A percentile compares a stretch with the other conserved stretches of the same genome.
phyloP scores from a whole-genome alignment of 2,113 vertebrate genomes.

The Gymnocephalus cernua region DNA sequence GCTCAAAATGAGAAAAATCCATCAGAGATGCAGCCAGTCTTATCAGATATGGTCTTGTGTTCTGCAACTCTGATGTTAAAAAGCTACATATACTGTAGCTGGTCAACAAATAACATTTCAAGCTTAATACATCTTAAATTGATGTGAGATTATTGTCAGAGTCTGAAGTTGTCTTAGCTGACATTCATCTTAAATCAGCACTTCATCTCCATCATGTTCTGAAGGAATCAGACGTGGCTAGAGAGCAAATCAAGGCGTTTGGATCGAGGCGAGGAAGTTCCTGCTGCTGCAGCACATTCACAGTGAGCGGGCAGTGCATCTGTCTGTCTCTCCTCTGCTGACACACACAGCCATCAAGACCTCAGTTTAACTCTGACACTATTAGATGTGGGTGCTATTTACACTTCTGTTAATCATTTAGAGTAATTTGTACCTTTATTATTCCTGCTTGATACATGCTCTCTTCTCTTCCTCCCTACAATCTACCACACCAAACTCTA shows the following conservation, averaged over 20 bases:
- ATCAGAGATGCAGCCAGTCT: not conserved
- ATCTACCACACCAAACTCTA: not conserved
- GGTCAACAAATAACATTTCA: not conserved
- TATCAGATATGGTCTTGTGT: not conserved
- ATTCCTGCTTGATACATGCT: not conserved
- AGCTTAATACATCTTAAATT: too few species aligned
- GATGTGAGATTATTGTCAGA: not conserved
- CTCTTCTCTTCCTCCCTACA: not conserved
- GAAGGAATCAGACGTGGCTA: not conserved
- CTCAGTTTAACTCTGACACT: not conserved
- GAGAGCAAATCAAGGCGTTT: not conserved
- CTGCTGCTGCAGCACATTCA: conserved; percentile 50
- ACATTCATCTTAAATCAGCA: conserved; percentile 1
- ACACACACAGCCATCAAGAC: not conserved
- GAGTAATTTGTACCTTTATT: not conserved
- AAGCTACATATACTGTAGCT: not conserved
- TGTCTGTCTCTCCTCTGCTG: conserved; percentile 32
- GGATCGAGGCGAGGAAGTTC: not conserved
- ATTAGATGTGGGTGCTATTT: not conserved
- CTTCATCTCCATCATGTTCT: not conserved
- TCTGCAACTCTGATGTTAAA: not conserved
- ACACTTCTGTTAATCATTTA: not conserved
- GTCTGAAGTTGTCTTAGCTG: not conserved
- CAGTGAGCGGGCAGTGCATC: not conserved
- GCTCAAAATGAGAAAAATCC: not conserved